Percentiles rank a stretch among this genome's conserved stretches.
Conservation (phyloP, 2,797 vertebrate genomes). For the Parauchenoglanis punctatus region DNA sequence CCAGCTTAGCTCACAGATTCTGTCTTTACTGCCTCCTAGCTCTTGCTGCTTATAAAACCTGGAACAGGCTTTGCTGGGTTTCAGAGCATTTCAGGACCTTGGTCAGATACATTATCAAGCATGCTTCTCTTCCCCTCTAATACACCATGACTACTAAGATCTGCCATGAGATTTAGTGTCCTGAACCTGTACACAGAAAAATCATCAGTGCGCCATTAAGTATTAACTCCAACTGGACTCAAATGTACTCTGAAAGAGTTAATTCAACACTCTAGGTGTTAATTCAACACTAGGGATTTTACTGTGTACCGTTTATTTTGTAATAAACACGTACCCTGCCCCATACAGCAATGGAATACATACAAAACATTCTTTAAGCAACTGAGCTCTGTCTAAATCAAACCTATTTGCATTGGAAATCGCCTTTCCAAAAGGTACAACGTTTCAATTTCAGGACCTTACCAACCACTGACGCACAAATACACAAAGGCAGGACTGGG, state of each 20-base stretch:
- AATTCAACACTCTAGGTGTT: no score
- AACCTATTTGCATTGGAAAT: constrained; percentile 26
- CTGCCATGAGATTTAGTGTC: background rate
- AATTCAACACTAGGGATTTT: no score
- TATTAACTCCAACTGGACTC: no score
- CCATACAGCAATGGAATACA: background rate
- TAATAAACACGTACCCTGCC: background rate
- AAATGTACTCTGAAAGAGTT: no score
- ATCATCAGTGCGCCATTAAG: no score
- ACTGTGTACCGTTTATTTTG: background rate
- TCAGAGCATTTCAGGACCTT: constrained; percentile 33
- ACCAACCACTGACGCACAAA: background rate
- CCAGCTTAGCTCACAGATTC: background rate
- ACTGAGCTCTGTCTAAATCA: background rate
- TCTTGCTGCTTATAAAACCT: background rate
- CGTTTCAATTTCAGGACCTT: constrained; percentile 9
- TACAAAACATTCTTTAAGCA: background rate
- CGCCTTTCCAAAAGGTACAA: background rate
- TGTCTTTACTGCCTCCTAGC: constrained; percentile 1
- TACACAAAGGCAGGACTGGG: background rate
- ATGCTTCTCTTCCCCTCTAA: background rate
- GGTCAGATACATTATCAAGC: constrained; percentile 27
- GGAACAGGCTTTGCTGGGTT: background rate
- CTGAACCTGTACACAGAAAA: background rate
- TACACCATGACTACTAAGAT: background rate